Evolutionary conservation across 2,113 vertebrate genomes (phyloP).

Genomic region (Alethe castanea): DNA sequence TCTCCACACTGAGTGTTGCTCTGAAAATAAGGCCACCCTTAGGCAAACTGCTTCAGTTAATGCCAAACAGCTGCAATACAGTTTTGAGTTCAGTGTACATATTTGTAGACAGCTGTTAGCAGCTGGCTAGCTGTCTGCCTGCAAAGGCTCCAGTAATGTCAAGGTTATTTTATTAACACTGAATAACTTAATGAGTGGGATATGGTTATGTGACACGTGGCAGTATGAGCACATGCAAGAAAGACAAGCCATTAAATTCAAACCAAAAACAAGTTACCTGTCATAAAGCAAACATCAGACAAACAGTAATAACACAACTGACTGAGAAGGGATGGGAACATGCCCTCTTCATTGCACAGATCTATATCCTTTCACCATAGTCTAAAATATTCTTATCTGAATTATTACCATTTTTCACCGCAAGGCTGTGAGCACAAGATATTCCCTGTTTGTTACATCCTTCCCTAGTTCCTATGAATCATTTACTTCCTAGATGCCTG

Average conservation of each 20-base stretch:
- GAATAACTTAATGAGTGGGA: background rate
- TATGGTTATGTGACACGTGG: background rate
- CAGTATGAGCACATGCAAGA: background rate
- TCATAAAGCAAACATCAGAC: background rate
- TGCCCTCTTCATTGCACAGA: background rate
- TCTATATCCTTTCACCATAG: background rate
- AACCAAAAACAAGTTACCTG: background rate
- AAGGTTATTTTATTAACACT: background rate
- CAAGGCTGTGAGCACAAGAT: background rate
- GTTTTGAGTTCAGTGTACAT: background rate
- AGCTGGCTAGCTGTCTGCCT: background rate
- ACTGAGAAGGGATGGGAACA: background rate
- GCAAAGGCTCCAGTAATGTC: background rate
- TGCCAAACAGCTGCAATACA: background rate
- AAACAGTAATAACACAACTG: background rate
- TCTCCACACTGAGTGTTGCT: background rate
- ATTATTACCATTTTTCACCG: background rate
- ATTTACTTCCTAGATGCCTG: background rate
- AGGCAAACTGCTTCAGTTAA: background rate
- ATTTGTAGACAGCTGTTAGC: background rate
- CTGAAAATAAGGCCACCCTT: background rate
- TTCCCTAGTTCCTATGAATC: background rate
- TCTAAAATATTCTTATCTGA: background rate
- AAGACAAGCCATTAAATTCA: background rate
- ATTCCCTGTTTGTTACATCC: background rate